These are phyloP conservation scores for Linurgus olivaceus DNA, from an alignment of 2,797 vertebrate genomes.

Conservation along the genomic window DNA sequence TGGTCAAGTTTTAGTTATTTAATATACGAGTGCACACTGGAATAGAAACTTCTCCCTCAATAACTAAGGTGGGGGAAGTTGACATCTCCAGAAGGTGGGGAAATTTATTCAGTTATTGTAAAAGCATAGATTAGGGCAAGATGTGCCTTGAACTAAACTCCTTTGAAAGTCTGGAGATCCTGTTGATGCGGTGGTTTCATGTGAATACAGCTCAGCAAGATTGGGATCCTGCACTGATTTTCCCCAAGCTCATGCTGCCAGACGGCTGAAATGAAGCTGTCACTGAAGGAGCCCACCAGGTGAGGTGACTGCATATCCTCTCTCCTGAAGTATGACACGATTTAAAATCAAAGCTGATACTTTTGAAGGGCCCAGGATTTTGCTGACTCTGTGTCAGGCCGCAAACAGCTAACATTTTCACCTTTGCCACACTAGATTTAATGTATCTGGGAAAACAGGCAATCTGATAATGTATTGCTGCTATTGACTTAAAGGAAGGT, in stretches of 20 bases:
- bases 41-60: background rate
- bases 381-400: background rate
- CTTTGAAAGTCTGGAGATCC: background rate
- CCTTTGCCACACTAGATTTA: slow-evolving; percentile 25
- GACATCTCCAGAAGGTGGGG: background rate
- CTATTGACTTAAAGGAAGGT: slow-evolving; percentile 35
- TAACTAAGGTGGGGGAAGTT: background rate
- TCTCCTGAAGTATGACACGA: background rate
- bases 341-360: slow-evolving; percentile 32
- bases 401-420: slow-evolving; percentile 12
- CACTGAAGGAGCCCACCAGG: background rate
- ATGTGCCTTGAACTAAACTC: background rate
- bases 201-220: background rate
- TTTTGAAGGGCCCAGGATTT: background rate
- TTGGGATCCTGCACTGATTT: background rate
- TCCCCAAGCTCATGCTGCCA: background rate
- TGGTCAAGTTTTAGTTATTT: background rate
- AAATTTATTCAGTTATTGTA: background rate
- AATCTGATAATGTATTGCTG: slow-evolving; percentile 25
- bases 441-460: slow-evolving; percentile 25
- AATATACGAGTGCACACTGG: background rate
- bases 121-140: background rate
- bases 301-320: background rate
- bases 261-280: slow-evolving; percentile 2
- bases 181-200: background rate